Evolutionary conservation across 2,888 invertebrate genomes (phyloP), one percentile per base, ranked within the genome.

Genomic region (Liopterus haemorrhoidalis): DNA sequence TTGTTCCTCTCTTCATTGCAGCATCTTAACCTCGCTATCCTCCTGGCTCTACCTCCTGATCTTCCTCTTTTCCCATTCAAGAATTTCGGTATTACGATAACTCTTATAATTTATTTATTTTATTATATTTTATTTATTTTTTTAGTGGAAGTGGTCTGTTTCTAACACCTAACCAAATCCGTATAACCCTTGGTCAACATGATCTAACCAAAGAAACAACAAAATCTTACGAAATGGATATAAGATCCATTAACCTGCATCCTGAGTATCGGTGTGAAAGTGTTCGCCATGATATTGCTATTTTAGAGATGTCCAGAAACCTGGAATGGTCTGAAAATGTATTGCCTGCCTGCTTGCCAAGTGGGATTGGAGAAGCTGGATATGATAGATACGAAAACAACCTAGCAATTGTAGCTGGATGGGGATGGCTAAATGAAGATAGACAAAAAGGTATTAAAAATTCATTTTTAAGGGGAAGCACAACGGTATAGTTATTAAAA

Each of bases 361-460:
- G 71, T 40, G 71, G 72, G 0, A 61, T 67, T 2, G 65, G 70
- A 5, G 65, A 73, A 39, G 69, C 71, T 43, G 65, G 59, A 22
- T 66, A 70, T 49, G 68, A 65, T n/a, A 69, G 60, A 22, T 78
- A 75, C 54, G 73, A 72, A 36, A 79, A 81, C 1, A 62, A 64
- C 1, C 58, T 70, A 14, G 89, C 83, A 0, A 79, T 79, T 0
- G 85, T 86, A 0, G 85, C 86, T 16, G 91, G 91, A 4, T 91
- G 90, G 90, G 91, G 90, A 0, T 88, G 88, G 77, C 82, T 84
- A 0, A 71, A 83, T 52, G 90, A 90, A 64, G 75, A 84, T 57
- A 76, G 76, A 52, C 73, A 73, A 20, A 72, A 74, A 65, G 82
- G 86, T 75, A 61, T n/a, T n/a, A n/a, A n/a, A n/a, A n/a, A n/a